Conservation (phyloP, 2,797 vertebrate genomes). For the Sebastolobus altivelis region DNA sequence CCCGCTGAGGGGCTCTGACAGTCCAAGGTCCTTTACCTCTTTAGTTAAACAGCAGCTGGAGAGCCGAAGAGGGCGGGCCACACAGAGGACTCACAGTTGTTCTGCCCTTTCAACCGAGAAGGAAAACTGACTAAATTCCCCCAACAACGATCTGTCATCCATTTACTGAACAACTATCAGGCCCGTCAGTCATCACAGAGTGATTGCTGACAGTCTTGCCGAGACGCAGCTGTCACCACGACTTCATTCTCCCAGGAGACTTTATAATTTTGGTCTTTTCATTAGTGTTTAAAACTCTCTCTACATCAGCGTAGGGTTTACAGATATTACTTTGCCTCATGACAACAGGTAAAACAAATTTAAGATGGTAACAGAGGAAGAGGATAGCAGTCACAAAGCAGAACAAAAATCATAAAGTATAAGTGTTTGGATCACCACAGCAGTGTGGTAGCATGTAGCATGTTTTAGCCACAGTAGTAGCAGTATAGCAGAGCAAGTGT, state of each 20-base stretch:
- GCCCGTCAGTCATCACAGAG: slow-evolving; percentile 1
- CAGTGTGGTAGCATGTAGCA: not conserved
- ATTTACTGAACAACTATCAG: not conserved
- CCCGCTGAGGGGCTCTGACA: slow-evolving; percentile 46
- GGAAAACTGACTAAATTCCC: slow-evolving; percentile 37
- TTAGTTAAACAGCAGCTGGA: slow-evolving; percentile 80
- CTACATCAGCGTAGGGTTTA: too few species aligned
- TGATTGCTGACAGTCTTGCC: slow-evolving; percentile 16
- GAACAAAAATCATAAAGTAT: not conserved
- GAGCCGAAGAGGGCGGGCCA: slow-evolving; percentile 25
- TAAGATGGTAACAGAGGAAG: not conserved
- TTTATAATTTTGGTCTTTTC: not conserved
- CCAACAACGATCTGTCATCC: not conserved
- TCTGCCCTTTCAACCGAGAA: slow-evolving; percentile 38
- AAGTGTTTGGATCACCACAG: not conserved
- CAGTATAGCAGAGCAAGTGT: not conserved
- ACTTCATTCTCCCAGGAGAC: slow-evolving; percentile 10
- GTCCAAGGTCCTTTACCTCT: slow-evolving; percentile 79
- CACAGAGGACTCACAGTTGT: slow-evolving; percentile 27
- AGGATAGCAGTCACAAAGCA: not conserved
- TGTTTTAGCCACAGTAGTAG: slow-evolving; percentile 25
- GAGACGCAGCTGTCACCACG: slow-evolving; percentile 9
- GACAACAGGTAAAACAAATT: not conserved
- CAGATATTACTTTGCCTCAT: not conserved
- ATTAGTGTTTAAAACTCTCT: not conserved